Conservation (phyloP, 2,113 vertebrate genomes). For the Hemiscyllium ocellatum region DNA sequence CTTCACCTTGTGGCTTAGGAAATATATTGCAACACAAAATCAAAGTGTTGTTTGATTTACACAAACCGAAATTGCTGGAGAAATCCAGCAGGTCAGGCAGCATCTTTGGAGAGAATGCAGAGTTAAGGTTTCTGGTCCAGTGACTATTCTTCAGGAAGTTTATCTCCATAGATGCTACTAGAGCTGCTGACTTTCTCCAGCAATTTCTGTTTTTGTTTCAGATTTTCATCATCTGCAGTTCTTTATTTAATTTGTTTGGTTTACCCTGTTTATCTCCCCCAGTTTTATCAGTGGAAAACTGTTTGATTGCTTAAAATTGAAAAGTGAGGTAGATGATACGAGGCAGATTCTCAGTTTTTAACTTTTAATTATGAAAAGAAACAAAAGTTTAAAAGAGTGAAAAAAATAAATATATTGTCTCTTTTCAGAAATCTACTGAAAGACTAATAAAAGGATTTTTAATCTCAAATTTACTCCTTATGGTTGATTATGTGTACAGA, state of each 20-base stretch:
- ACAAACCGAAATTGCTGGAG: too few relatives aligned
- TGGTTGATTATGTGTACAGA: too few relatives aligned
- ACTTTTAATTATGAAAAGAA: not conserved
- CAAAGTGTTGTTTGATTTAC: not conserved
- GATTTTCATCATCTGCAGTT: too few relatives aligned
- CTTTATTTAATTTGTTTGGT: not conserved
- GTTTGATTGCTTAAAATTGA: too few relatives aligned
- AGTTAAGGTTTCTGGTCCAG: too few relatives aligned
- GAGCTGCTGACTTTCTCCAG: too few relatives aligned
- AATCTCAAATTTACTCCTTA: not conserved
- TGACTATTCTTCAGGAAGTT: too few relatives aligned
- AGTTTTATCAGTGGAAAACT: not conserved
- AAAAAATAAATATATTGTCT: not conserved
- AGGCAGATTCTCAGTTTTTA: not conserved
- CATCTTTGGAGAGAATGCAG: too few relatives aligned
- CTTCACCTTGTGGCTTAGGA: not conserved
- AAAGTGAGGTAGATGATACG: not conserved
- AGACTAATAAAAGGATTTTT: not conserved
- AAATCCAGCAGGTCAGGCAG: too few relatives aligned
- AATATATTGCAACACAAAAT: not conserved
- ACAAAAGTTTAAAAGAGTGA: not conserved
- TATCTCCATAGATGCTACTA: too few relatives aligned
- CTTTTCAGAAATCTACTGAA: not conserved
- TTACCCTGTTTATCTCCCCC: not conserved
- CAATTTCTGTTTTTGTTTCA: too few relatives aligned